These are phyloP conservation scores for Deroptyus accipitrinus DNA, from an alignment of 2,113 vertebrate species.

Conservation along the genomic window DNA sequence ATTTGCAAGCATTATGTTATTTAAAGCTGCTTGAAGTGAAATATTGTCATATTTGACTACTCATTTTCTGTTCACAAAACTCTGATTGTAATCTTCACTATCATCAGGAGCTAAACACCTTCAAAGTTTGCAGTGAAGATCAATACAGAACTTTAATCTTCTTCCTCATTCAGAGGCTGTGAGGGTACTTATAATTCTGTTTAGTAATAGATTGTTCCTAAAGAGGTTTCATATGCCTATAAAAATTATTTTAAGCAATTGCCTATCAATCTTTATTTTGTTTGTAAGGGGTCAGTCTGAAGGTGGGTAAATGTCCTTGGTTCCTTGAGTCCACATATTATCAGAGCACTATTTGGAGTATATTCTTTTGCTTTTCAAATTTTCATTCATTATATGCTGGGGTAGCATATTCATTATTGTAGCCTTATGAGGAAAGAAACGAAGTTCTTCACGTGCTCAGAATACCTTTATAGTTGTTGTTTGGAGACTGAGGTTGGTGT, in stretches of 20 bases:
- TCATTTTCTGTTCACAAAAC: slow-evolving; percentile 23
- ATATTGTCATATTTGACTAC: background rate
- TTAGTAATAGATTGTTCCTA: background rate
- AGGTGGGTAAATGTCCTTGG: background rate
- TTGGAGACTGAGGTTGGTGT: background rate
- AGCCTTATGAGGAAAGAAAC: background rate
- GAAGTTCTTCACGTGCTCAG: background rate
- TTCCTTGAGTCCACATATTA: background rate
- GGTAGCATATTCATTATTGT: background rate
- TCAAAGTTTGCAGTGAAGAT: slow-evolving; percentile 44
- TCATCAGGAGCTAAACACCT: slow-evolving; percentile 10
- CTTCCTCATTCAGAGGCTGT: background rate
- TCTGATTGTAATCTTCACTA: slow-evolving; percentile 19
- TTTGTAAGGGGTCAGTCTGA: background rate
- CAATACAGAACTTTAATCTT: slow-evolving; percentile 34
- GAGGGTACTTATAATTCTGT: background rate
- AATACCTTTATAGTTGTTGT: background rate
- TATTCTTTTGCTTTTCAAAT: background rate
- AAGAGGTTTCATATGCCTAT: background rate
- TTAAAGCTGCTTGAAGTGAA: slow-evolving; percentile 44
- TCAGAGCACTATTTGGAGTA: background rate
- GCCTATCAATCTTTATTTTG: background rate
- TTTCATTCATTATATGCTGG: background rate
- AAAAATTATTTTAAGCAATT: background rate
- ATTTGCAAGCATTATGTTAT: slow-evolving; percentile 14